Conservation (phyloP, 64 coral and sea anemone species). For the Porites australiensis region DNA sequence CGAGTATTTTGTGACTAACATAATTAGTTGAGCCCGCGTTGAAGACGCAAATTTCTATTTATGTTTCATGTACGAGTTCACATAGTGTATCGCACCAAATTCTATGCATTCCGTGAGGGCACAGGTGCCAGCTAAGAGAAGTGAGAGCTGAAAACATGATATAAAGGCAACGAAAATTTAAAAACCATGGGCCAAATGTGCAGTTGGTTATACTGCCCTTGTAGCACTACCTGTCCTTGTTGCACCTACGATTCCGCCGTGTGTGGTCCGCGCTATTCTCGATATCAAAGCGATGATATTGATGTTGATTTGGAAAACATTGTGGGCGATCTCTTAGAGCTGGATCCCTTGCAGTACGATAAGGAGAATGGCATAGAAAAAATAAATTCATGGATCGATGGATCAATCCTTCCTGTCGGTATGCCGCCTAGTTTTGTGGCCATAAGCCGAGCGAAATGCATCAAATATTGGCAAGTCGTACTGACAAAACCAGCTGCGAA, state of each 20-base stretch:
- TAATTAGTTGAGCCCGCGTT: neutral
- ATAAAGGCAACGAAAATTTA: neutral
- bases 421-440: constrained; percentile 83
- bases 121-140: neutral
- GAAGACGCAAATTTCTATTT: neutral
- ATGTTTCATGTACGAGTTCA: no score
- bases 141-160: neutral
- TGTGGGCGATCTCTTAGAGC: constrained; percentile 85
- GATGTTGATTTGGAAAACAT: constrained; percentile 90
- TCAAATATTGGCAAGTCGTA: constrained; percentile 93
- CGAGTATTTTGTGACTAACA: no score
- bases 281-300: constrained; percentile 75
- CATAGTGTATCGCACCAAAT: no score
- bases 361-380: constrained; percentile 77
- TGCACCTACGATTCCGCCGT: constrained; percentile 62
- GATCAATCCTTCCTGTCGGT: constrained; percentile 61
- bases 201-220: constrained; percentile 79
- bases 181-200: constrained; percentile 79
- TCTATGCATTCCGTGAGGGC: neutral
- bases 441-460: constrained; percentile 90
- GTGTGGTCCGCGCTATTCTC: constrained; percentile 76
- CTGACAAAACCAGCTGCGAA: constrained; percentile 86
- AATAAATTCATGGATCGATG: constrained; percentile 89
- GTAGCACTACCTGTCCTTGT: constrained; percentile 53
- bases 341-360: constrained; percentile 89